Base-by-base conservation (phyloP, 2,113 vertebrate species). In the Toxotes jaculatrix region DNA sequence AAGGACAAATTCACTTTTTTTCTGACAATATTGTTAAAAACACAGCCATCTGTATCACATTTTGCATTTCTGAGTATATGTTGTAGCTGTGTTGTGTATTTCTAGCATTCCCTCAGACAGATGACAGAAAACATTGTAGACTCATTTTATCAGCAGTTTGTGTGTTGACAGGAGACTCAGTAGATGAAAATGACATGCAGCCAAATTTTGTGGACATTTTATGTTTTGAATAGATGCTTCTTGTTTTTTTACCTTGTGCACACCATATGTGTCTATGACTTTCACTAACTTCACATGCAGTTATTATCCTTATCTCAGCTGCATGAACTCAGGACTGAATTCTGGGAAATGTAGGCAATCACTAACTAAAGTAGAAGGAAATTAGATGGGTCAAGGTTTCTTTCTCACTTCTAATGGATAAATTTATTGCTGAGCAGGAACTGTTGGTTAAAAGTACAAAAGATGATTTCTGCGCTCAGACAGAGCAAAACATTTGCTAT, bases 151-250 rank as follows among this genome's bases (percentile, higher is more conserved):
- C 32, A 43, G 14, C 14, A 11, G 34, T 63, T 55, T 19, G 27
- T 64, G 14, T 57, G 10, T 12, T 21, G 31, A 17, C 34, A 32
- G 3, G 3, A 45, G 45, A 47, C 45, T 47, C 45, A 47, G 31
- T 47, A 10, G 34, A 68, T 45, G 19, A 76, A 47, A 45, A 69
- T 75, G 32, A n/a, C 65, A 34, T 66, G n/a, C 21, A 78, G 55
- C 38, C 31, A 66, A 13, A 42, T n/a, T n/a, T n/a, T n/a, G n/a
- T n/a, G 16, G 32, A 43, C 42, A n/a, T n/a, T n/a, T 11, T 53
- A 3, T 11, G 53, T 55, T 51, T 21, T 21, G 19, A 51, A 51
- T 7, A 21, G 19, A 21, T 55, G n/a, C 4, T 3, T 55, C 27
- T 23, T 53, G 11, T 55, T 12, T 55, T 55, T 55, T 23, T 11